Percentiles rank a stretch among this genome's conserved stretches.
phyloP scores from a whole-genome alignment of 37 sponge, comb jelly and placozoan genomes.

The Oopsacas minuta region DNA sequence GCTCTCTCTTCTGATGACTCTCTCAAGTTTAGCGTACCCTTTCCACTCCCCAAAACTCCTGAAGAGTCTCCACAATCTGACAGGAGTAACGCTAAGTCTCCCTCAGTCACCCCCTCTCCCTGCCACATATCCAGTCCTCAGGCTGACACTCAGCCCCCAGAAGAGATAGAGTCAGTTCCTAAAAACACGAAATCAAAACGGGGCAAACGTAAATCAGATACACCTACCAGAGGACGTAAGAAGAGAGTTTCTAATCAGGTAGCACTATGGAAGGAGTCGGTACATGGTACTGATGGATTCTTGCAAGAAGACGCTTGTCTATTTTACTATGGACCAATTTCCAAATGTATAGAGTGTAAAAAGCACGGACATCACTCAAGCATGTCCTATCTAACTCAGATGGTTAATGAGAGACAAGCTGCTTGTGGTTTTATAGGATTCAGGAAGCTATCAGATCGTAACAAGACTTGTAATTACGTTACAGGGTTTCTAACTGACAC shows the following conservation, averaged over 20 bases:
- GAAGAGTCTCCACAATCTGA: constrained; percentile 4
- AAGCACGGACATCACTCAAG: constrained; percentile 1
- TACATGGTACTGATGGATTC: not conserved
- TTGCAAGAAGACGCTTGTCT: constrained; percentile 15
- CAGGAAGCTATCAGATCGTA: not conserved
- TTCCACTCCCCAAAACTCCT: not conserved
- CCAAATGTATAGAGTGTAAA: constrained; percentile 1
- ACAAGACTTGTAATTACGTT: not conserved
- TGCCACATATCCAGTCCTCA: not conserved
- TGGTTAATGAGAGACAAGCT: not conserved
- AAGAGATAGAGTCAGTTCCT: not conserved
- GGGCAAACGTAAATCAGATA: not conserved
- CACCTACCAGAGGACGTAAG: not conserved
- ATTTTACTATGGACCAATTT: not conserved
- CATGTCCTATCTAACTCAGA: constrained; percentile 5
- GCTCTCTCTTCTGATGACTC: not conserved
- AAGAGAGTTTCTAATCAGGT: not conserved
- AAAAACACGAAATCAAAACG: not conserved
- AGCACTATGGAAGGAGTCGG: not conserved
- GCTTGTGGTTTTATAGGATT: not conserved
- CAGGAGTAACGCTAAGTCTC: not conserved
- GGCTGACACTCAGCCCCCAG: not conserved
- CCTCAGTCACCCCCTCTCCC: not conserved
- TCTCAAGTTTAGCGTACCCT: not conserved
- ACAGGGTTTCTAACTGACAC: not conserved